These are phyloP conservation scores for Tragopan temminckii DNA, from an alignment of 2,797 vertebrate species.

Conservation along the genomic window DNA sequence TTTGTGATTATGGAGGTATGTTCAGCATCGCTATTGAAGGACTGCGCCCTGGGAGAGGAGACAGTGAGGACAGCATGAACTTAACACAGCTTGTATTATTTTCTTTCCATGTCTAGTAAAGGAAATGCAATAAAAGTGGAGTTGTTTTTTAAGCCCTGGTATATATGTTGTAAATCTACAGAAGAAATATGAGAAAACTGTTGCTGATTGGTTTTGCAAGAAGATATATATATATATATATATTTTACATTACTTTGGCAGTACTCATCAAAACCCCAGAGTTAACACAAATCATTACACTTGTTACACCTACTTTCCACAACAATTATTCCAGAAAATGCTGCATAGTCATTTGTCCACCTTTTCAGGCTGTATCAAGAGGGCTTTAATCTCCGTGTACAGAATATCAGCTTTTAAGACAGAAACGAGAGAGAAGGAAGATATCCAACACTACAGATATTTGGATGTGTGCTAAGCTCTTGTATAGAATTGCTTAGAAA, in stretches of 20 bases:
- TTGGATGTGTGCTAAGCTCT: background rate
- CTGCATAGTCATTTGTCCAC: background rate
- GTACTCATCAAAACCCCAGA: background rate
- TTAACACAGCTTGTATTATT: background rate
- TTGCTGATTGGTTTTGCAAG: background rate
- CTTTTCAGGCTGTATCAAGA: background rate
- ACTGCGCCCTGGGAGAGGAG: background rate
- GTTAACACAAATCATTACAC: background rate
- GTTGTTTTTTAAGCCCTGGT: background rate
- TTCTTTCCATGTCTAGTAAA: background rate
- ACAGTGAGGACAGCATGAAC: background rate
- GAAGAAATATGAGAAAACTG: background rate
- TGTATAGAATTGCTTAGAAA: background rate
- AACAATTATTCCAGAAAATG: background rate
- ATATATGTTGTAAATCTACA: background rate
- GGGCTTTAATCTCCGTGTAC: background rate
- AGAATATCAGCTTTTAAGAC: background rate
- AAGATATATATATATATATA: background rate
- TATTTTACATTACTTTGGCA: background rate
- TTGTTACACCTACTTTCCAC: background rate
- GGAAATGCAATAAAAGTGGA: background rate
- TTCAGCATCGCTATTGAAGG: background rate
- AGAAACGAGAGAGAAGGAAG: background rate
- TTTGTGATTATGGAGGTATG: background rate
- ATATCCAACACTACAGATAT: background rate